These are phyloP conservation scores for Takifugu bimaculatus DNA, from an alignment of 2,113 vertebrate genomes.

Conservation along the genomic window DNA sequence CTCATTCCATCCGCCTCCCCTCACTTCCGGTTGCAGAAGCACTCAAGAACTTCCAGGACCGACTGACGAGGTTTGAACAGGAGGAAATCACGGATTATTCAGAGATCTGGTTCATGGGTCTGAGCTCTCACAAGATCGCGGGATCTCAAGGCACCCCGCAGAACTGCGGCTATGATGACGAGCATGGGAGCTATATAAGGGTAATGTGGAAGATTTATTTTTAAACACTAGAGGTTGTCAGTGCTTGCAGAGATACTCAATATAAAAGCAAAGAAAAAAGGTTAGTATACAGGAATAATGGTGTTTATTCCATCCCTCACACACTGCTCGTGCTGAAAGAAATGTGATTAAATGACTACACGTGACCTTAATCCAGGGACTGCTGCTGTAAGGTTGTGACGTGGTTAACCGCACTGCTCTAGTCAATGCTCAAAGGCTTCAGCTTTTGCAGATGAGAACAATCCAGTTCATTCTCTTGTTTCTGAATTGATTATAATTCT, in stretches of 20 bases:
- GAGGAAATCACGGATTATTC: conserved; percentile 87
- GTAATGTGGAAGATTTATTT: conserved; percentile 55
- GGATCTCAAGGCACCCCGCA: conserved; percentile 75
- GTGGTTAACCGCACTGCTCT: background rate
- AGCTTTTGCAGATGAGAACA: too few species aligned
- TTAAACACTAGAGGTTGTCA: background rate
- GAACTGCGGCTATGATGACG: conserved; percentile 86
- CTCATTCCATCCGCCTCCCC: conserved; percentile 44
- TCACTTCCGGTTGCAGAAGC: conserved; percentile 77
- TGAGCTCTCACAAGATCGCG: conserved; percentile 85
- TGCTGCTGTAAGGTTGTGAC: background rate
- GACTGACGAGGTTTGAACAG: conserved; percentile 85
- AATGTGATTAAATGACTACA: conserved; percentile 10
- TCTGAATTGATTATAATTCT: too few species aligned
- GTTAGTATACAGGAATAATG: background rate
- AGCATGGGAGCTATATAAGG: conserved; percentile 89
- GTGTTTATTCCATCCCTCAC: too few species aligned
- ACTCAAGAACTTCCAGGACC: conserved; percentile 83
- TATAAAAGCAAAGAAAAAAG: background rate
- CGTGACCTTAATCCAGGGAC: conserved; percentile 32
- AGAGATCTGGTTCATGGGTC: conserved; percentile 90
- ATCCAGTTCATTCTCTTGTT: too few species aligned
- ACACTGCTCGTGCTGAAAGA: conserved; percentile 4
- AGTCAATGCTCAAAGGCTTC: too few species aligned
- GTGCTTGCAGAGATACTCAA: background rate